Conservation (phyloP, 1,140 invertebrate genomes). For the Helicoverpa zea region DNA sequence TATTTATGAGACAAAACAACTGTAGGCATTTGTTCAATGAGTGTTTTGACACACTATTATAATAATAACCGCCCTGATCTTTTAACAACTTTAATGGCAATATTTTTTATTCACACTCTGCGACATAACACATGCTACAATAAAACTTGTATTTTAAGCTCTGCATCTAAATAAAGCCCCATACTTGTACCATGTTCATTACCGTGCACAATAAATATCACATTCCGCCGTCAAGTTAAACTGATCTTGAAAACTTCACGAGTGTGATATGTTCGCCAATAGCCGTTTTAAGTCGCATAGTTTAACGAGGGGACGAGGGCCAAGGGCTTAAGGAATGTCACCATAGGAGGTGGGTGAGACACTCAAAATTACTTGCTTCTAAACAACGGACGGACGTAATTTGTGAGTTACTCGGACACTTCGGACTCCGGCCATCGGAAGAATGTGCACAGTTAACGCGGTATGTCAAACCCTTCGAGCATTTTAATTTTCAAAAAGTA, state of each 20-base stretch:
- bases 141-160: background rate
- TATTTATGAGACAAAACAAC: too few relatives aligned
- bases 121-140: background rate
- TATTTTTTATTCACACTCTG: background rate
- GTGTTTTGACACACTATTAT: too few relatives aligned
- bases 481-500: slow-evolving; percentile 42
- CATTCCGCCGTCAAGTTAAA: slow-evolving; percentile 27
- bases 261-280: slow-evolving; percentile 14
- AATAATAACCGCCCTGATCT: too few relatives aligned
- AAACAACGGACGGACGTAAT: slow-evolving; percentile 64
- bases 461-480: slow-evolving; percentile 41
- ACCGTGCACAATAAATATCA: slow-evolving; percentile 8
- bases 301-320: slow-evolving; percentile 60
- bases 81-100: too few relatives aligned
- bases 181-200: slow-evolving; percentile 10
- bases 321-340: slow-evolving; percentile 62
- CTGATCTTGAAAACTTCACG: slow-evolving; percentile 23
- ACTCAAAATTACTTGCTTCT: slow-evolving; percentile 71
- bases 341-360: slow-evolving; percentile 64
- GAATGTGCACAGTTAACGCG: slow-evolving; percentile 62
- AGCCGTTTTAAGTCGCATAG: slow-evolving; percentile 69
- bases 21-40: too few relatives aligned
- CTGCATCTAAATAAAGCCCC: background rate
- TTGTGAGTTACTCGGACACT: slow-evolving; percentile 63
- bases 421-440: slow-evolving; percentile 56